Conservation (phyloP, 2,797 vertebrate genomes). For the Sebastes hubbsi region DNA sequence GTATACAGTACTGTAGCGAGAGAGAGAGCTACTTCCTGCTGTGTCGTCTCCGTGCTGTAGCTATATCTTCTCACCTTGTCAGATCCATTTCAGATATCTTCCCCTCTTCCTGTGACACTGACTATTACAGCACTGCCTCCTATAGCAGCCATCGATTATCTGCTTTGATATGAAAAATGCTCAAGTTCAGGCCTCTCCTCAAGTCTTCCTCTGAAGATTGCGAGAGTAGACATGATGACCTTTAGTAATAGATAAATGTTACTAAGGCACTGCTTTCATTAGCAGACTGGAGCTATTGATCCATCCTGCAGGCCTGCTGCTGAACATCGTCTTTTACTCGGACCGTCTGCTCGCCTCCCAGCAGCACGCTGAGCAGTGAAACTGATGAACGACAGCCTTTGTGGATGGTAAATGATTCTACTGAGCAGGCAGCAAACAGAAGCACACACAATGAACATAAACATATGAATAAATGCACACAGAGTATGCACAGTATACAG, state of each 20-base stretch:
- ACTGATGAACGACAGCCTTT: background rate
- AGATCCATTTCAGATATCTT: slow-evolving; percentile 39
- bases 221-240: slow-evolving; percentile 43
- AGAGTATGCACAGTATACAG: background rate
- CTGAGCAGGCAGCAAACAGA: background rate
- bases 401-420: background rate
- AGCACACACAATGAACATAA: background rate
- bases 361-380: background rate
- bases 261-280: slow-evolving; percentile 19
- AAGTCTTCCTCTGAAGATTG: slow-evolving; percentile 7
- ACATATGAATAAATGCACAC: background rate
- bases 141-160: slow-evolving; percentile 52
- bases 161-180: slow-evolving; percentile 54
- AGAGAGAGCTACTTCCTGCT: background rate
- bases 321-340: background rate
- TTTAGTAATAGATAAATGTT: slow-evolving; percentile 49
- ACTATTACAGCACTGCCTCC: slow-evolving; percentile 10
- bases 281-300: slow-evolving; percentile 34
- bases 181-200: slow-evolving; percentile 17
- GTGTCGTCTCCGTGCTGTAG: slow-evolving; percentile 11
- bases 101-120: slow-evolving; percentile 23
- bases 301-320: background rate
- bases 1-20: too few relatives aligned
- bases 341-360: background rate
- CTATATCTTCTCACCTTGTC: slow-evolving; percentile 44